phyloP scores from a whole-genome alignment of 35 echinoderm and acorn worm genomes.

The Diadema setosum region DNA sequence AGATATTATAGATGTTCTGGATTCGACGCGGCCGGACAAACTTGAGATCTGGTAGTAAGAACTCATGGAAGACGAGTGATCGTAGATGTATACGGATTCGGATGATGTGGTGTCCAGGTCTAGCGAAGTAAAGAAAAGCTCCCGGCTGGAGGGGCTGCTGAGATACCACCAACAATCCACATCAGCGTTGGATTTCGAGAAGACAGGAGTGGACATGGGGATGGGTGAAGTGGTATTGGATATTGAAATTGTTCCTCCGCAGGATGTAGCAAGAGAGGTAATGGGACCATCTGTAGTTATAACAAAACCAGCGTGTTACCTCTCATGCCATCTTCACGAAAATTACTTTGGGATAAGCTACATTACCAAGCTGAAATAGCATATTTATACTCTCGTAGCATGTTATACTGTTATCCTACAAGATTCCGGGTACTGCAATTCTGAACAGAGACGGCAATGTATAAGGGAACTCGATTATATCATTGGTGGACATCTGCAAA shows the following conservation, averaged over 20 bases:
- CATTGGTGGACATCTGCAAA: too few relatives aligned
- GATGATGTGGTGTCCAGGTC: neutral
- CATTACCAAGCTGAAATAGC: too few relatives aligned
- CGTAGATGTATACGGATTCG: neutral
- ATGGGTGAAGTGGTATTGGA: neutral
- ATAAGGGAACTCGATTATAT: too few relatives aligned
- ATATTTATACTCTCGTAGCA: too few relatives aligned
- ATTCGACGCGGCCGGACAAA: neutral
- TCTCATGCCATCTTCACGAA: too few relatives aligned
- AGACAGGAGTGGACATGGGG: neutral
- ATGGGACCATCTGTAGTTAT: too few relatives aligned
- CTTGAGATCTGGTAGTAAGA: neutral
- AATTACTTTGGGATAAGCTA: too few relatives aligned
- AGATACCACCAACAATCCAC: neutral
- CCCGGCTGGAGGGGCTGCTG: neutral
- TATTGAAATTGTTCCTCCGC: neutral
- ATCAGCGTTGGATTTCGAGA: neutral
- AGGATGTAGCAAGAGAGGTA: too few relatives aligned
- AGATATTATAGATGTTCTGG: neutral
- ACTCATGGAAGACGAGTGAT: neutral
- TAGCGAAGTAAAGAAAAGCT: neutral
- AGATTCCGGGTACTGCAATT: too few relatives aligned
- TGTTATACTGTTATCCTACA: too few relatives aligned
- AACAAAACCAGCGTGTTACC: too few relatives aligned
- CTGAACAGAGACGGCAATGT: too few relatives aligned